These are phyloP conservation scores for Himalopsyche anomala DNA, from an alignment of 2,888 invertebrate genomes.

Conservation along the genomic window DNA sequence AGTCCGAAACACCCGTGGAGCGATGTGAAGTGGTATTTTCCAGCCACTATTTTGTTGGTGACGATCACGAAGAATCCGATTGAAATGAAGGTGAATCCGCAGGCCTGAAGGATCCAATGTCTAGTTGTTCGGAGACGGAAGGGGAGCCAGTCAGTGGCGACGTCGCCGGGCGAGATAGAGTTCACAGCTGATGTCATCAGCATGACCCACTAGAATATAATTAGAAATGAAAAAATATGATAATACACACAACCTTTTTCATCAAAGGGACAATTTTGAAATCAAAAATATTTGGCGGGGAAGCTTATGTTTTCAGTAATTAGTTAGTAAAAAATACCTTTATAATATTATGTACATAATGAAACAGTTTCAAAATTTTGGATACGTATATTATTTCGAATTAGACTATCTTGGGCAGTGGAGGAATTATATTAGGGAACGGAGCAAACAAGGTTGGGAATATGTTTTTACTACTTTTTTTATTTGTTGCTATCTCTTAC, in stretches of 20 bases:
- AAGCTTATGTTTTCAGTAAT: too few species aligned
- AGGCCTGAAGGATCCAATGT: conserved; percentile 74
- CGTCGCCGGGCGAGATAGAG: conserved; percentile 74
- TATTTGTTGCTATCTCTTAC: too few species aligned
- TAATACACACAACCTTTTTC: not conserved
- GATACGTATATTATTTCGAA: too few species aligned
- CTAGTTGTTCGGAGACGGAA: conserved; percentile 74
- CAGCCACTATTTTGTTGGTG: conserved; percentile 72
- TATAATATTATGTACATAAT: too few species aligned
- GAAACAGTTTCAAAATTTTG: too few species aligned
- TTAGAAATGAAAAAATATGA: conserved; percentile 3
- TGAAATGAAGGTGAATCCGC: conserved; percentile 69
- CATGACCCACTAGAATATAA: conserved; percentile 72
- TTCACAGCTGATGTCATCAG: conserved; percentile 75
- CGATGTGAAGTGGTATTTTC: conserved; percentile 71
- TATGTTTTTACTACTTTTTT: too few species aligned
- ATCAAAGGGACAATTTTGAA: too few species aligned
- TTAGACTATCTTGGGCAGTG: too few species aligned
- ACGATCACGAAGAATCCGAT: conserved; percentile 73
- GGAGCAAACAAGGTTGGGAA: too few species aligned
- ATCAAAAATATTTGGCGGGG: too few species aligned
- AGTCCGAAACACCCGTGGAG: conserved; percentile 75
- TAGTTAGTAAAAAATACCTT: too few species aligned
- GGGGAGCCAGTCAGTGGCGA: conserved; percentile 77
- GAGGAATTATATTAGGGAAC: too few species aligned